Evolutionary conservation across 2,797 vertebrate genomes (phyloP), one percentile per base, ranked within the genome.

Genomic region (Argyrosomus regius): DNA sequence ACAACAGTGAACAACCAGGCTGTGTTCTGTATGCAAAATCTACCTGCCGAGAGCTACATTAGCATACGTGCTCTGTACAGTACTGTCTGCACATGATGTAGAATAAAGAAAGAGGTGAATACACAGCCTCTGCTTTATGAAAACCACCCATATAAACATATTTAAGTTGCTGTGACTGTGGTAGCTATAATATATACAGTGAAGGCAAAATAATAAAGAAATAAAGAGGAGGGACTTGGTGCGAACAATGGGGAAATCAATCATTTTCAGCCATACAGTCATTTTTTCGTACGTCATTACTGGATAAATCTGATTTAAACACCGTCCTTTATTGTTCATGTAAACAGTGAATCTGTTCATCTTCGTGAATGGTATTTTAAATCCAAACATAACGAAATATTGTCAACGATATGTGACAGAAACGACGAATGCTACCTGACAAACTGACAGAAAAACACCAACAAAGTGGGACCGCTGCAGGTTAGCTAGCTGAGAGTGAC

Each of bases 401-500:
- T 64, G 9, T 2, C 6, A 53, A n/a, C 28, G 6, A 3, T 8
- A 26, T 1, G 12, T 12, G 16, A 58, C 9, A 39, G 8, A 49
- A 14, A 50, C 11, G 54, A 13, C 12, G 2, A 1, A 60, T 13
- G n/a, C 43, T 64, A 9, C 16, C 26, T 31, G 49, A 54, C 24
- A 35, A 1, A 71, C 0, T 22, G 26, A 61, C 48, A 77, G 53
- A 59, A 14, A 68, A 31, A 26, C 13, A 10, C 18, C 48, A 28
- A 20, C 43, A 24, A 39, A 17, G 57, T 48, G 31, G 24, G 16
- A 8, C 17, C 2, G 41, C 45, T 66, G 31, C 12, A 14, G 45
- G 52, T 31, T 49, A 77, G 78, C 66, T 75, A 67, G 61, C 71
- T 52, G 43, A 43, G 20, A 48, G 18, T 2, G 26, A 22, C 60